Base-by-base conservation (phyloP, 2,888 invertebrate species). In the Hypena proboscidalis region DNA sequence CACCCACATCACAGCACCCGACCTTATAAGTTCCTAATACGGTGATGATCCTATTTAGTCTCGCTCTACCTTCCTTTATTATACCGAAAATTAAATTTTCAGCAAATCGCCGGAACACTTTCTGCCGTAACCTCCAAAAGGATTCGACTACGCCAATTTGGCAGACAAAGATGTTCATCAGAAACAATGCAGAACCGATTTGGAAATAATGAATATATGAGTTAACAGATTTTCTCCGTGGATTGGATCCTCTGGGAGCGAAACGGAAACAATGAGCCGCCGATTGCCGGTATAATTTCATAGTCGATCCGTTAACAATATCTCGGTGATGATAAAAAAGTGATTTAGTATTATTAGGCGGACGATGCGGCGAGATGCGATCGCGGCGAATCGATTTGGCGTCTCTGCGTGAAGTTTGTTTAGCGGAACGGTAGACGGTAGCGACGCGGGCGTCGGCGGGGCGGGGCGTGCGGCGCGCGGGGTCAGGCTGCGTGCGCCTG, bases 341-440 rank as follows among this genome's bases (percentile, higher is more conserved):
- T 80, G 79, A 78, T 80, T 83, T 80, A 74, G 81, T 80, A 82
- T 86, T 85, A 89, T 85, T 80, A 80, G 76, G 67, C 69, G 70
- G 76, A 61, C 73, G 78, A 67, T 72, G 73, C 69, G 72, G 75
- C 72, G 72, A 82, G 88, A 85, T 83, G 80, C 80, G 84, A 85
- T 82, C 79, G 82, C 67, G 63, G 70, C 74, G 75, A 89, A 90
- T 90, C 85, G 86, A 90, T 90, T 90, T 80, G 61, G 75, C 71
- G 72, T 74, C 77, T 75, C 77, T 75, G 84, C 88, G 86, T 89
- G 87, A 88, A 84, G 88, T 90, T 90, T 89, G 90, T 87, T 89
- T 88, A 89, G 85, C 76, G 83, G 83, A 85, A 85, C 86, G 80
- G 77, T 77, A 79, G 83, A 78, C n/a, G n/a, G n/a, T n/a, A n/a